Conservation (phyloP, 2,888 invertebrate genomes). For the Carabus problematicus region DNA sequence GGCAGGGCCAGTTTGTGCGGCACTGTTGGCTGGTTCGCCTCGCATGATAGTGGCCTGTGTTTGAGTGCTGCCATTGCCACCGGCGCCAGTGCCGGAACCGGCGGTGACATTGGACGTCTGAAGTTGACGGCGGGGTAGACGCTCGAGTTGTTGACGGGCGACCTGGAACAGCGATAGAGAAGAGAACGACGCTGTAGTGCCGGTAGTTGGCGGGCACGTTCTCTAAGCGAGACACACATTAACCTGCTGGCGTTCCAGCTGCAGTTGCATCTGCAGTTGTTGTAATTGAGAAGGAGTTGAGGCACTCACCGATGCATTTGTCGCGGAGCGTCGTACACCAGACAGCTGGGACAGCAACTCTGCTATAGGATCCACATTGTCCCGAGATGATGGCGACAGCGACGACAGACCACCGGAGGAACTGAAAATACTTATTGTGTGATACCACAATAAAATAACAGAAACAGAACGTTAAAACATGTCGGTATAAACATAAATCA, state of each 20-base stretch:
- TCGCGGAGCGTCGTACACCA: slow-evolving; percentile 80
- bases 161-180: slow-evolving; percentile 62
- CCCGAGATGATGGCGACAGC: slow-evolving; percentile 87
- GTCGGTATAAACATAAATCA: slow-evolving; percentile 4
- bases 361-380: slow-evolving; percentile 95
- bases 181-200: slow-evolving; percentile 44
- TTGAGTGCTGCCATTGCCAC: slow-evolving; percentile 43
- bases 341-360: slow-evolving; percentile 95
- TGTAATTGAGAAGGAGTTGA: slow-evolving; percentile 82
- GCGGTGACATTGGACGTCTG: slow-evolving; percentile 67
- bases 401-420: slow-evolving; percentile 85
- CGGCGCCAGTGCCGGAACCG: slow-evolving; percentile 48
- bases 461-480: background rate
- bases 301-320: slow-evolving; percentile 62
- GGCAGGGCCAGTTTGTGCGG: slow-evolving; percentile 38
- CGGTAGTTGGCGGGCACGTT: background rate
- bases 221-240: slow-evolving; percentile 52
- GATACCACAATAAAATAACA: slow-evolving; percentile 33
- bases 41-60: slow-evolving; percentile 50
- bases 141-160: slow-evolving; percentile 87
- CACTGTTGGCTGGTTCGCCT: slow-evolving; percentile 47
- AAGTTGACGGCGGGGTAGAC: slow-evolving; percentile 83
- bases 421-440: slow-evolving; percentile 63
- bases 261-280: slow-evolving; percentile 94
- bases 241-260: slow-evolving; percentile 88